Conservation (phyloP, 2,888 invertebrate genomes). For the Elgonia sp. region DNA sequence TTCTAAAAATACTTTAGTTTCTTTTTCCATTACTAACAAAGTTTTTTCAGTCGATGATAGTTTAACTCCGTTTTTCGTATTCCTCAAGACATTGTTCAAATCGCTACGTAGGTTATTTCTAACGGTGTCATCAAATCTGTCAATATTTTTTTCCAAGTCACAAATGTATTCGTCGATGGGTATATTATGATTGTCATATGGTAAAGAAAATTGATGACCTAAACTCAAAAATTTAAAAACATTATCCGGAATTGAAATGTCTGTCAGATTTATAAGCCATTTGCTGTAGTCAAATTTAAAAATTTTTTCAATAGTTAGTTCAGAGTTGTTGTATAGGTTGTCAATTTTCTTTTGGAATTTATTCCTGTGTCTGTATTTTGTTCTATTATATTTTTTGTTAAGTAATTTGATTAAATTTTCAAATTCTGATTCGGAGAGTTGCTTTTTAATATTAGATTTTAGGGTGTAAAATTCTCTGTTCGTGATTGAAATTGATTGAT, state of each 20-base stretch:
- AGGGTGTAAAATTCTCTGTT: too few species aligned
- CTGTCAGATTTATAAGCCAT: background rate
- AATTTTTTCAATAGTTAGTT: too few species aligned
- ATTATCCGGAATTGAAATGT: background rate
- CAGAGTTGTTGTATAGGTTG: too few species aligned
- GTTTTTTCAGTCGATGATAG: background rate
- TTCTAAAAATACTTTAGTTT: conserved; percentile 1
- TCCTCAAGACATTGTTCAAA: background rate
- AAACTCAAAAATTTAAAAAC: conserved; percentile 10
- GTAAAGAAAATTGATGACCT: background rate
- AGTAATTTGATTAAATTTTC: too few species aligned
- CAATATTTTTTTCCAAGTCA: background rate
- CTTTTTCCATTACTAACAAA: background rate
- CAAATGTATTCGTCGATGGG: background rate
- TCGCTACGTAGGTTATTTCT: background rate
- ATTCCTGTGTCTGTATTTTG: too few species aligned
- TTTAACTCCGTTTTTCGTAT: background rate
- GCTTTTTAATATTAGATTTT: too few species aligned
- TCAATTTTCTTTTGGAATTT: too few species aligned
- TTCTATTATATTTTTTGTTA: too few species aligned
- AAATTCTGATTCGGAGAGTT: too few species aligned
- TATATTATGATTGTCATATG: background rate
- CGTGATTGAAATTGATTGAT: too few species aligned
- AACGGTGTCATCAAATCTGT: background rate
- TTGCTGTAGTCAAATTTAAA: too few species aligned